Base-by-base conservation (phyloP, 2,888 invertebrate genomes). In the Busseola fusca region DNA sequence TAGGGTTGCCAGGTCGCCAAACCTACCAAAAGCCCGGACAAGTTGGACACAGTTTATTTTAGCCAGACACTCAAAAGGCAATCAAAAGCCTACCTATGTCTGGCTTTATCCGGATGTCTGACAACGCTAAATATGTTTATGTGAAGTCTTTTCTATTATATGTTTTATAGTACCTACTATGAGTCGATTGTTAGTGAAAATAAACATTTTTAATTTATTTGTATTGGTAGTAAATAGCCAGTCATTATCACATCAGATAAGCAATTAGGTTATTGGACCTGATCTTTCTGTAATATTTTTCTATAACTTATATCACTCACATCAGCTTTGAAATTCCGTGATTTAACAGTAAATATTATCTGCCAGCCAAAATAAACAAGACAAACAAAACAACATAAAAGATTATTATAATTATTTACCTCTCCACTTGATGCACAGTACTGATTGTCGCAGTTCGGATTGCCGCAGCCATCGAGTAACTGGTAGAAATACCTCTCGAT, bases 401-500 rank as follows among this genome's bases (percentile, higher is more conserved):
- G 7, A 25, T n/a, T n/a, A n/a, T n/a, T n/a, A n/a, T n/a, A 14
- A 52, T 58, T 42, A 16, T 40, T 92, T 94, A 98, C 98, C 95
- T 97, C 97, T 87, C 98, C 98, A 93, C 98, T 98, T 27, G 99
- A 99, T 83, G 98, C 98, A 96, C 99, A 99, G 91, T 97, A 96
- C 88, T 97, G 96, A 94, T 99, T 99, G 88, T 97, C 96, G 93
- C 99, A 99, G 87, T 96, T 96, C n/a, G 97, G 96, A 93, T 98
- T 98, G 37, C 99, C 99, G 94, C 99, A 99, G 84, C 99, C 99
- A 91, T 98, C 98, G 57, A 98, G 97, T 81, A 99, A 95, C 94
- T 99, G 98, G 94, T 98, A 98, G 93, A 99, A 99, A 93, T 99
- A 99, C 88, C 98, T 97, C 93, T 98, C 98, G 82, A 99, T 99